Evolutionary conservation across 2,888 invertebrate genomes (phyloP), one percentile per base, ranked within the genome.

Genomic region (Campopleginae sp.): DNA sequence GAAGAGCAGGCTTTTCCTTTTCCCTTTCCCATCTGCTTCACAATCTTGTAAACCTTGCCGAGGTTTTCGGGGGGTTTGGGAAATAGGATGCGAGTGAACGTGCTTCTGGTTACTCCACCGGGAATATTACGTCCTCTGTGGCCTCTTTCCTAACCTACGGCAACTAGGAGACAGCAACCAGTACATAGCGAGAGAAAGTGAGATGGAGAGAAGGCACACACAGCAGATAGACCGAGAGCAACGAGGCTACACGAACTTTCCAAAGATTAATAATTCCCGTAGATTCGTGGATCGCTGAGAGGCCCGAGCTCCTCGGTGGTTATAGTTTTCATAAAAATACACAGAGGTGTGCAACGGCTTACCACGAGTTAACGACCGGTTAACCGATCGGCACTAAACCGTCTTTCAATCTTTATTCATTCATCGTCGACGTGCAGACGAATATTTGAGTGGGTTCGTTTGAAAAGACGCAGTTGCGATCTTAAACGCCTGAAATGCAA

Each of bases 41-140:
- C 80, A 78, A 83, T 84, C 85, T 77, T 76, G 82, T 80, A 80
- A 85, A 79, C 82, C 85, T 72, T 74, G 66, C 80, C 70, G 82
- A 80, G 82, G 85, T 85, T 85, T 80, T 51, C 58, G 66, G 44
- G 54, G 82, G 80, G 70, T 58, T 17, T 19, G 46, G 74, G 51
- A 61, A 58, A 72, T 58, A 19, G 63, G 63, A 74, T 74, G 54
- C 74, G 66, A 80, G 74, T 33, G 85, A 79, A 79, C 79, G 79
- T 71, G 82, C 75, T 82, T 66, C 82, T 72, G 85, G 82, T 80
- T 80, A 82, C 85, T 82, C 82, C 85, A 77, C 82, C 65, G 80
- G 82, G 85, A 85, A 85, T 85, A 85, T 85, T 82, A 82, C 85
- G 85, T 85, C 82, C 85, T 85, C 82, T 80, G 85, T 63, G 82